Conservation (phyloP, 2,113 vertebrate genomes). For the Sander lucioperca region DNA sequence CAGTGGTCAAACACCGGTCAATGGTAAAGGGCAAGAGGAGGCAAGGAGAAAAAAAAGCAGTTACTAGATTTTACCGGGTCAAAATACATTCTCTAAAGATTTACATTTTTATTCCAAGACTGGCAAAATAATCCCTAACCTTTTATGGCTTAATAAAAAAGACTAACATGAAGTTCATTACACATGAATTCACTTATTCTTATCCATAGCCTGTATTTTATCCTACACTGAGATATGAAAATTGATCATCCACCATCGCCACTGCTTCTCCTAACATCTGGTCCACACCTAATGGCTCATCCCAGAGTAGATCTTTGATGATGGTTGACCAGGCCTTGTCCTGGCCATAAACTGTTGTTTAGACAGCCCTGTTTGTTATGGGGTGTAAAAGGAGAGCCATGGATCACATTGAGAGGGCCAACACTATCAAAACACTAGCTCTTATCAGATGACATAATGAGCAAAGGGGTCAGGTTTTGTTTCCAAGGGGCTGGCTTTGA, state of each 20-base stretch:
- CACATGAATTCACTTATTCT: neutral
- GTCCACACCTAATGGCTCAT: constrained; percentile 67
- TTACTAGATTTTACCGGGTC: neutral
- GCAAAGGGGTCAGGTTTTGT: constrained; percentile 81
- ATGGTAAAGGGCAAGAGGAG: constrained; percentile 73
- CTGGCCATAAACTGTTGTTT: constrained; percentile 77
- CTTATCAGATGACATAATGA: constrained; percentile 85
- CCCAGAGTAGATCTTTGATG: constrained; percentile 71
- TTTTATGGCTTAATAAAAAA: neutral
- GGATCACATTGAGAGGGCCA: constrained; percentile 73
- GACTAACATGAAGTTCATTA: neutral
- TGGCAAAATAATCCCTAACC: neutral
- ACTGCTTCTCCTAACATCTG: constrained; percentile 70
- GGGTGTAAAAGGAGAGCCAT: constrained; percentile 78
- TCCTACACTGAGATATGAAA: neutral
- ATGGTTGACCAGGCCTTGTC: constrained; percentile 78
- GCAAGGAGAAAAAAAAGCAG: constrained; percentile 6
- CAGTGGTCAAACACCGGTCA: constrained; percentile 71
- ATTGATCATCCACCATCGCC: constrained; percentile 20
- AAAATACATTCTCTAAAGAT: neutral
- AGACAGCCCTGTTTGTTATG: constrained; percentile 80
- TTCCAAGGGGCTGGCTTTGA: constrained; percentile 45
- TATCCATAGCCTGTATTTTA: neutral
- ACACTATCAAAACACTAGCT: constrained; percentile 86
- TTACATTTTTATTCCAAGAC: neutral